Conservation (phyloP, 2,797 vertebrate genomes). For the Acestrorhynchus altus region DNA sequence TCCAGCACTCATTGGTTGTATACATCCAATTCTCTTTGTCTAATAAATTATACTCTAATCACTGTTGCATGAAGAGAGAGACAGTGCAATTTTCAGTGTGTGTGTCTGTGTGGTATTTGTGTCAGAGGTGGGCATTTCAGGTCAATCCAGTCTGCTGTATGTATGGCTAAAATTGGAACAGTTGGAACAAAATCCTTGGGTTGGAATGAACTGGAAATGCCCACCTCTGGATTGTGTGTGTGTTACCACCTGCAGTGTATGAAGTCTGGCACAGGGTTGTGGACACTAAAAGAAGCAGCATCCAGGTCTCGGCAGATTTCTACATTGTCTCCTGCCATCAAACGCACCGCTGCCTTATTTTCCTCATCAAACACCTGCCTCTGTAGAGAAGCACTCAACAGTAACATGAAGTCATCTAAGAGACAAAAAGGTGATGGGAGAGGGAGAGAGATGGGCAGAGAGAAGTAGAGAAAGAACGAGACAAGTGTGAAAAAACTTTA, state of each 20-base stretch:
- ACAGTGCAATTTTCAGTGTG: conserved; percentile 30
- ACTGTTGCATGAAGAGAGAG: no score
- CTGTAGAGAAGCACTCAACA: conserved; percentile 94
- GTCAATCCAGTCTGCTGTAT: no score
- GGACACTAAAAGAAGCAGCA: conserved; percentile 93
- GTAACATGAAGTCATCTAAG: conserved; percentile 94
- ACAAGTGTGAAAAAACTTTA: not conserved
- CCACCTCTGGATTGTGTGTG: not conserved
- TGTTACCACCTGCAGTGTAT: conserved; percentile 91
- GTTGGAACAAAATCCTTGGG: no score
- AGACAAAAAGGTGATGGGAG: not conserved
- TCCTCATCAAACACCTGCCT: conserved; percentile 96
- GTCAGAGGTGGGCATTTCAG: no score
- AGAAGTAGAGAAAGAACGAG: not conserved
- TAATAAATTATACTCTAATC: no score
- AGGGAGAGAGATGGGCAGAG: not conserved
- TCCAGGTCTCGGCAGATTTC: conserved; percentile 98
- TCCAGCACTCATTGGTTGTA: no score
- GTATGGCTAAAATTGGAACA: no score
- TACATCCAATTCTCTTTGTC: no score
- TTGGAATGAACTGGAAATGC: not conserved
- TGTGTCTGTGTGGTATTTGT: conserved; percentile 36
- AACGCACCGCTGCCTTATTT: conserved; percentile 92
- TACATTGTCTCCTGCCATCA: conserved; percentile 97
- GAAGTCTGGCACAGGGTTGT: conserved; percentile 97